phyloP scores from a whole-genome alignment of 2,888 invertebrate species.

The Drosophila barbarae region DNA sequence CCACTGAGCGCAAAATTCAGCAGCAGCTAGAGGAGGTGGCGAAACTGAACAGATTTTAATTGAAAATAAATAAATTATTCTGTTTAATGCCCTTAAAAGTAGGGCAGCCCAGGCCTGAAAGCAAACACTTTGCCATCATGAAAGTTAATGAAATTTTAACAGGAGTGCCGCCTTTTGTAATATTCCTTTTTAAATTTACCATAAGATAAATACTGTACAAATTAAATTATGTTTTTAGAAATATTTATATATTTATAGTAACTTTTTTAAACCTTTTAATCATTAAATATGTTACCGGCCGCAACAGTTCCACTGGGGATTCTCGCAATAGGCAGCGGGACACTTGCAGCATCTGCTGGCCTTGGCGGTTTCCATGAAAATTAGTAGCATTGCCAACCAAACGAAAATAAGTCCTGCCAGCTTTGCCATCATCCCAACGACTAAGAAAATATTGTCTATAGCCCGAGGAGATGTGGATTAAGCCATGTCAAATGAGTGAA shows the following conservation, averaged over 20 bases:
- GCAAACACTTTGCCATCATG: background rate
- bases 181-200: background rate
- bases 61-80: conserved; percentile 44
- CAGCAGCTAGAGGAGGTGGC: background rate
- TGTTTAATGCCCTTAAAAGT: conserved; percentile 23
- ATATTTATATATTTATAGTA: background rate
- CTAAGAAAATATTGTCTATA: conserved; percentile 1
- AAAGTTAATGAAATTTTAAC: conserved; percentile 8
- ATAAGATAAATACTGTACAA: too few relatives aligned
- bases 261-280: too few relatives aligned
- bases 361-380: background rate
- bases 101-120: conserved; percentile 1
- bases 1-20: conserved; percentile 12
- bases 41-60: conserved; percentile 32
- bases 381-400: background rate
- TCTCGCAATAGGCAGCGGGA: conserved; percentile 8
- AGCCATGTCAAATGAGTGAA: conserved; percentile 32
- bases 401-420: background rate
- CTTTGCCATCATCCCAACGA: conserved; percentile 4
- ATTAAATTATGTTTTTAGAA: background rate
- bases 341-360: conserved; percentile 22
- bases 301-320: conserved; percentile 24
- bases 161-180: background rate
- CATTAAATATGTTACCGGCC: too few relatives aligned
- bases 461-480: background rate